Conservation (phyloP, 2,113 vertebrate genomes). For the Nansenia antarctica region DNA sequence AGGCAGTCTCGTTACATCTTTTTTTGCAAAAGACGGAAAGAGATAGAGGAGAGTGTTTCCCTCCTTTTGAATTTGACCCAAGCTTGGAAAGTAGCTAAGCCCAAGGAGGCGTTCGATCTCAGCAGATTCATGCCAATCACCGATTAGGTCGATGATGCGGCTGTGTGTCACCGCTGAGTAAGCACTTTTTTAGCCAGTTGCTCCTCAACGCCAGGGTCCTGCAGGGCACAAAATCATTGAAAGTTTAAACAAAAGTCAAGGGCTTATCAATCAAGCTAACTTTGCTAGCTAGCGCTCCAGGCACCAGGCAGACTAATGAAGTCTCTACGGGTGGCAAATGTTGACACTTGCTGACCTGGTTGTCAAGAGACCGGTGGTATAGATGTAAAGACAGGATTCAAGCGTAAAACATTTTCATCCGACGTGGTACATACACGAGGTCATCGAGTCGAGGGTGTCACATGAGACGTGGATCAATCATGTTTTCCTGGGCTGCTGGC, state of each 20-base stretch:
- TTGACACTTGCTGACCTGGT: too few relatives aligned
- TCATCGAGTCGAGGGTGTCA: too few relatives aligned
- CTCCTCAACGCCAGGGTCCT: neutral
- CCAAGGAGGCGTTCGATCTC: neutral
- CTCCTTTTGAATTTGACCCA: neutral
- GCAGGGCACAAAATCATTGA: neutral
- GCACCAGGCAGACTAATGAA: neutral
- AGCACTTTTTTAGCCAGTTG: neutral
- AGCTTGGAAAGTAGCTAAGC: neutral
- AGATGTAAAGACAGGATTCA: too few relatives aligned
- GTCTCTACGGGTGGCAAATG: neutral
- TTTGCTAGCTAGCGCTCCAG: neutral
- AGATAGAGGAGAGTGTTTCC: too few relatives aligned
- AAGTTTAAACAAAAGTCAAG: neutral
- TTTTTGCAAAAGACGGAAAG: neutral
- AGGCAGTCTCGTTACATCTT: neutral
- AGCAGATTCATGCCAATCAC: neutral
- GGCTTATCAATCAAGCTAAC: neutral
- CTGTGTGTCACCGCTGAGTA: neutral
- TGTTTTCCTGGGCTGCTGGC: too few relatives aligned
- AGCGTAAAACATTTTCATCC: too few relatives aligned
- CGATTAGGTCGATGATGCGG: neutral
- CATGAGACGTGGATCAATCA: too few relatives aligned
- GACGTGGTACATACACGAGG: too few relatives aligned
- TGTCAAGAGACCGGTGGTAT: too few relatives aligned